These are phyloP conservation scores for Acanthochromis polyacanthus DNA, from an alignment of 2,113 vertebrate species.

Conservation along the genomic window DNA sequence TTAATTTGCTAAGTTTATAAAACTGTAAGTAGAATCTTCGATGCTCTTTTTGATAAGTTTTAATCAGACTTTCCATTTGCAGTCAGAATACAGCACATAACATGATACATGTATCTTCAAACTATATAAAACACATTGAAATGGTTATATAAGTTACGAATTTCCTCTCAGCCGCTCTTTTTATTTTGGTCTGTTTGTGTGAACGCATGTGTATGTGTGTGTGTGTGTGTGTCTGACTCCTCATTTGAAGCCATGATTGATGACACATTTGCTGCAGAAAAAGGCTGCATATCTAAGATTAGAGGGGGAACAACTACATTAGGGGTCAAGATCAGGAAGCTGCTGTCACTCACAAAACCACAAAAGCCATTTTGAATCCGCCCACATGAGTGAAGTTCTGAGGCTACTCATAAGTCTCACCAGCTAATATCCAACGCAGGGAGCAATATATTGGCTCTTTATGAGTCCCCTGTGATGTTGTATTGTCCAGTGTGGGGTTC, in stretches of 20 bases:
- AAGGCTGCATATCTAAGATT: conserved; percentile 43
- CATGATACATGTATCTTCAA: too few species aligned
- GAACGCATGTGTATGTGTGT: conserved; percentile 3
- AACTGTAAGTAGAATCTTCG: neutral
- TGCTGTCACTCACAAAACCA: conserved; percentile 58
- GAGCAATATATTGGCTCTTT: conserved; percentile 15
- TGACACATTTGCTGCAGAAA: conserved; percentile 48
- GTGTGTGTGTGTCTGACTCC: conserved; percentile 36
- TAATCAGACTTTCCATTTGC: too few species aligned
- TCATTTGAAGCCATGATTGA: conserved; percentile 63
- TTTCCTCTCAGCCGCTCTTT: too few species aligned
- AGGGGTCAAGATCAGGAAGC: conserved; percentile 63
- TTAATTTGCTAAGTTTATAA: neutral
- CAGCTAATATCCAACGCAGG: conserved; percentile 3
- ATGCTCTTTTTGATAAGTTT: too few species aligned
- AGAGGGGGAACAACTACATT: conserved; percentile 50
- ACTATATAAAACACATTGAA: too few species aligned
- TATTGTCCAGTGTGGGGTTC: too few species aligned
- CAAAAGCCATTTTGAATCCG: conserved; percentile 33
- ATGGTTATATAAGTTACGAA: too few species aligned
- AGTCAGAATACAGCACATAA: too few species aligned
- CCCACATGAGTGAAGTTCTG: conserved; percentile 38
- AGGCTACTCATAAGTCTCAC: conserved; percentile 14
- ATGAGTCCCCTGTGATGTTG: neutral
- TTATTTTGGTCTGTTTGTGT: neutral